Conservation (phyloP, 2,888 invertebrate genomes). For the Napeogenes sylphis region DNA sequence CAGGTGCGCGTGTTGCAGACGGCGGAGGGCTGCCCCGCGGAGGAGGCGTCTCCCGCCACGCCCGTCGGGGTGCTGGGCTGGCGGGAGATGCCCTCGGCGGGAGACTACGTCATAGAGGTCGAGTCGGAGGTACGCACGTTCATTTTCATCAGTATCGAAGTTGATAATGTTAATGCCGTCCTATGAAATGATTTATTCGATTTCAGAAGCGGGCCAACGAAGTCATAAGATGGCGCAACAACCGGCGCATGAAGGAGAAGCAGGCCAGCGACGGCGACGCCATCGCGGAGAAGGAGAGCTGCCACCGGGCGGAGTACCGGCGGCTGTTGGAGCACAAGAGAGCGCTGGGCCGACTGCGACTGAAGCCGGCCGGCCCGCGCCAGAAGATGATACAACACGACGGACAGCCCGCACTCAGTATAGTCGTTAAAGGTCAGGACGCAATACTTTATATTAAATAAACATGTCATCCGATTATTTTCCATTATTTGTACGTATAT, state of each 20-base stretch:
- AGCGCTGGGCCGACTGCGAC: conserved; percentile 75
- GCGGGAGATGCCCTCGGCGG: conserved; percentile 92
- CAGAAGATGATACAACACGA: conserved; percentile 63
- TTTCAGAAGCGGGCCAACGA: conserved; percentile 80
- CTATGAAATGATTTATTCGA: not conserved
- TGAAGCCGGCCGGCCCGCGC: conserved; percentile 78
- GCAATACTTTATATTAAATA: too few relatives aligned
- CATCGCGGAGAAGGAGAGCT: conserved; percentile 81
- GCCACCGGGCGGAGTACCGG: conserved; percentile 81
- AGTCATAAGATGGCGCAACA: conserved; percentile 81
- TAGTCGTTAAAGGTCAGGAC: conserved; percentile 80
- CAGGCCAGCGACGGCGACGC: conserved; percentile 78
- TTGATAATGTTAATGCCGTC: too few relatives aligned
- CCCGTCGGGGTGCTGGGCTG: conserved; percentile 95
- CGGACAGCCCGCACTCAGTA: conserved; percentile 77
- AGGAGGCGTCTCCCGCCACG: conserved; percentile 85
- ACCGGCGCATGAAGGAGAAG: conserved; percentile 79
- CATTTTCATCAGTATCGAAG: not conserved
- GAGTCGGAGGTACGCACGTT: conserved; percentile 79
- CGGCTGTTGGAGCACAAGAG: conserved; percentile 79
- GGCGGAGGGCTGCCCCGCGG: conserved; percentile 82
- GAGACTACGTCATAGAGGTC: conserved; percentile 92
- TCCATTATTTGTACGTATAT: too few relatives aligned
- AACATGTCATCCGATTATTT: not conserved
- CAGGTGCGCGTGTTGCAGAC: conserved; percentile 84